Percentiles rank a stretch among this genome's conserved stretches.
Conservation (phyloP, 2,113 vertebrate species). For the Ptilorrhoa leucosticta region DNA sequence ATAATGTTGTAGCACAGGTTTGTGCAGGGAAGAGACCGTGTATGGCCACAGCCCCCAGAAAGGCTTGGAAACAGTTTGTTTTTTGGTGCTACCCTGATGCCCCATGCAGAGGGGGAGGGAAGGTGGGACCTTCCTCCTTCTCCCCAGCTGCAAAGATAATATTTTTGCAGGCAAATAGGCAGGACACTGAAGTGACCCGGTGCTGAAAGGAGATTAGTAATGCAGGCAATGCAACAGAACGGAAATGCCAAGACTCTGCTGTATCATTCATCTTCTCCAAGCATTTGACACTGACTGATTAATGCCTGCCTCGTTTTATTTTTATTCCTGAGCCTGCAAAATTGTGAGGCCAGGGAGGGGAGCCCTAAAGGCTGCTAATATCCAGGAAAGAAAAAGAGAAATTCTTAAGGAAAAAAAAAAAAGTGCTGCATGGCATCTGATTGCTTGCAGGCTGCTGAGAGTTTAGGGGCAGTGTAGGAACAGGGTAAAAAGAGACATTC, state of each 20-base stretch:
- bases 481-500: neutral
- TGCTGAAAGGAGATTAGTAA: slow-evolving; percentile 12
- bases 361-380: neutral
- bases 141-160: slow-evolving; percentile 41
- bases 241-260: slow-evolving; percentile 44
- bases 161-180: slow-evolving; percentile 41
- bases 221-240: neutral
- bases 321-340: neutral
- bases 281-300: slow-evolving; percentile 48
- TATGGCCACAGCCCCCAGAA: neutral
- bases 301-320: slow-evolving; percentile 35
- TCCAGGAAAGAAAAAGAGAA: neutral
- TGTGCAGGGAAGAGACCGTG: neutral
- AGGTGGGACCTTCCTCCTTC: neutral
- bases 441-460: neutral
- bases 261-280: slow-evolving; percentile 40
- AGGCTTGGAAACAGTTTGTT: neutral
- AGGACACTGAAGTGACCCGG: slow-evolving; percentile 15
- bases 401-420: neutral
- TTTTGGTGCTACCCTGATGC: neutral
- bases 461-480: neutral
- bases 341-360: neutral
- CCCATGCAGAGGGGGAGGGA: neutral
- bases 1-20: neutral
- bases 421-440: neutral